phyloP scores from a whole-genome alignment of 2,888 invertebrate species.

The Ophion costatus region DNA sequence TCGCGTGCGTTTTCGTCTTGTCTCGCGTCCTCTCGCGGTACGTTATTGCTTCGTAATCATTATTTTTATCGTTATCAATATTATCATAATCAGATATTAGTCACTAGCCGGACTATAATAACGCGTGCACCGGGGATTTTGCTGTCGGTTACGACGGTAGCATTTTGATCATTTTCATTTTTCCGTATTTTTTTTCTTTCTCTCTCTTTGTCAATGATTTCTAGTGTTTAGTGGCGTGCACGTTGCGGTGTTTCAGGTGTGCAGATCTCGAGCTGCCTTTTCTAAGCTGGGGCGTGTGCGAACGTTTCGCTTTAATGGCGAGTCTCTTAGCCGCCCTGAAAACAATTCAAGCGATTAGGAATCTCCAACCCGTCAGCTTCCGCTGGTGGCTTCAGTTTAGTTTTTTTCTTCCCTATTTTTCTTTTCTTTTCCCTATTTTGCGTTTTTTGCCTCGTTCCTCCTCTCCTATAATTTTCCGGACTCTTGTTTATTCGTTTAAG shows the following conservation, averaged over 20 bases:
- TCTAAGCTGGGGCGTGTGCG: constrained; percentile 76
- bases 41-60: constrained; percentile 9
- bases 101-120: constrained; percentile 54
- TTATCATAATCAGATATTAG: constrained; percentile 47
- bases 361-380: constrained; percentile 2
- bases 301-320: constrained; percentile 72
- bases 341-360: constrained; percentile 75
- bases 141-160: constrained; percentile 45
- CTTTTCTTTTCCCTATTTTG: too few relatives aligned
- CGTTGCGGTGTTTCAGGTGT: constrained; percentile 77
- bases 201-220: constrained; percentile 50
- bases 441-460: not conserved
- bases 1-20: constrained; percentile 12
- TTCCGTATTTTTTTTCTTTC: constrained; percentile 15
- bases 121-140: constrained; percentile 61
- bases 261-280: constrained; percentile 77
- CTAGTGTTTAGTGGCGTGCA: constrained; percentile 80
- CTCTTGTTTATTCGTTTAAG: constrained; percentile 15
- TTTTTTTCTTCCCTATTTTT: constrained; percentile 25
- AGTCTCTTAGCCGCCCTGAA: constrained; percentile 77
- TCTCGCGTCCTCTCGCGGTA: constrained; percentile 44
- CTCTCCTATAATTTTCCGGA: not conserved
- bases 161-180: constrained; percentile 33
- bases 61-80: constrained; percentile 20
- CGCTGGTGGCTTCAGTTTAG: not conserved